Evolutionary conservation across 1,140 invertebrate species (phyloP).

Genomic region (Achroia grisella): DNA sequence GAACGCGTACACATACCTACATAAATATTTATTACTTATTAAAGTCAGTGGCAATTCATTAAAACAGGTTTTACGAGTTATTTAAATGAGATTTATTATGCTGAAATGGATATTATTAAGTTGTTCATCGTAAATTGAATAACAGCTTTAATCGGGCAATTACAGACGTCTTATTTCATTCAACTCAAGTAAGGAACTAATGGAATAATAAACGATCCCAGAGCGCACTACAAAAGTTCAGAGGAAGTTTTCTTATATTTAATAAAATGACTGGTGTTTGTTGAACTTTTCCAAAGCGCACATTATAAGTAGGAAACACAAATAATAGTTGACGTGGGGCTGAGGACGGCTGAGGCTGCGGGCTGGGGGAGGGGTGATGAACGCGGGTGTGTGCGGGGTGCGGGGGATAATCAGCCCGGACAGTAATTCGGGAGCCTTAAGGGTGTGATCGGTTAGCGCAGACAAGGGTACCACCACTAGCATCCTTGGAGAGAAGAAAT

Average conservation of each 20-base stretch:
- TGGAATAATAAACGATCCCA: constrained; percentile 54
- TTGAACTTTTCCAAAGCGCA: constrained; percentile 59
- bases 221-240: constrained; percentile 48
- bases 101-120: constrained; percentile 21
- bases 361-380: constrained; percentile 15
- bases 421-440: constrained; percentile 67
- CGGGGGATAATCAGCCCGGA: constrained; percentile 61
- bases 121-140: constrained; percentile 18
- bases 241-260: constrained; percentile 59
- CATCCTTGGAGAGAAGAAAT: constrained; percentile 67
- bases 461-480: constrained; percentile 61
- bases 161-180: constrained; percentile 38
- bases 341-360: constrained; percentile 25
- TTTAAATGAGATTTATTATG: constrained; percentile 38
- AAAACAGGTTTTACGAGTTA: constrained; percentile 42
- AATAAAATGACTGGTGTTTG: constrained; percentile 62
- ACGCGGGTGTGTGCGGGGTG: constrained; percentile 11
- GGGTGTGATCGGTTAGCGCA: constrained; percentile 68
- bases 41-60: constrained; percentile 43
- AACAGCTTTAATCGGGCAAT: constrained; percentile 25
- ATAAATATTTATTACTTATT: constrained; percentile 54
- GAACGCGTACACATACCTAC: constrained; percentile 29
- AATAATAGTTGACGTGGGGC: constrained; percentile 65
- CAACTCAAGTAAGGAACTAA: constrained; percentile 38
- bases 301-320: constrained; percentile 70